Evolutionary conservation across 2,888 invertebrate genomes (phyloP).

Genomic region (Antheraea yamamai): DNA sequence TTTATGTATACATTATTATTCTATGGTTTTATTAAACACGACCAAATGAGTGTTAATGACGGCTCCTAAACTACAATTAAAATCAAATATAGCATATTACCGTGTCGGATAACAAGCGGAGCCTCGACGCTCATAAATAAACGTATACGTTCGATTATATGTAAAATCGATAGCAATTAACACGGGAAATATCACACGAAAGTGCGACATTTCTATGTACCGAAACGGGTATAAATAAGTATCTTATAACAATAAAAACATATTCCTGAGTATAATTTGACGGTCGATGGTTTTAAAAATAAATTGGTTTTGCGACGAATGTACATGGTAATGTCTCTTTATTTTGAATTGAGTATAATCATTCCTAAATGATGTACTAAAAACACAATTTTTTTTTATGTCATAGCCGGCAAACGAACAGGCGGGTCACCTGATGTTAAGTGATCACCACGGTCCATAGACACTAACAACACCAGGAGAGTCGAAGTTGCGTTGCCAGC

Average conservation of each 20-base stretch:
- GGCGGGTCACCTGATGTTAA: no score
- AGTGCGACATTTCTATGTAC: not conserved
- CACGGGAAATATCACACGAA: slow-evolving; percentile 2
- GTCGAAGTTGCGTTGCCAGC: no score
- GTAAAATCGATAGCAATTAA: slow-evolving; percentile 8
- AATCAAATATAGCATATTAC: not conserved
- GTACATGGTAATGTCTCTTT: no score
- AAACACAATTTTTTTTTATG: no score
- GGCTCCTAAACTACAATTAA: not conserved
- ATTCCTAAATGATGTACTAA: no score
- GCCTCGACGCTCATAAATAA: not conserved
- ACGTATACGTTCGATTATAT: not conserved
- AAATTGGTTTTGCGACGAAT: no score
- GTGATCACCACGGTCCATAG: no score
- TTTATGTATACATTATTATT: not conserved
- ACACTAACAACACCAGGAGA: no score
- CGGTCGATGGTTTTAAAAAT: not conserved
- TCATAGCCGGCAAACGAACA: no score
- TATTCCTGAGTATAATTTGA: not conserved
- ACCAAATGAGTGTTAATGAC: not conserved
- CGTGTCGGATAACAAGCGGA: not conserved
- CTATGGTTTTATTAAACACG: not conserved
- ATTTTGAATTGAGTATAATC: no score
- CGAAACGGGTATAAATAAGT: not conserved
- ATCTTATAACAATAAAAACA: not conserved